phyloP scores from a whole-genome alignment of 2,113 vertebrate species.

The Phrynosoma blainvillii region DNA sequence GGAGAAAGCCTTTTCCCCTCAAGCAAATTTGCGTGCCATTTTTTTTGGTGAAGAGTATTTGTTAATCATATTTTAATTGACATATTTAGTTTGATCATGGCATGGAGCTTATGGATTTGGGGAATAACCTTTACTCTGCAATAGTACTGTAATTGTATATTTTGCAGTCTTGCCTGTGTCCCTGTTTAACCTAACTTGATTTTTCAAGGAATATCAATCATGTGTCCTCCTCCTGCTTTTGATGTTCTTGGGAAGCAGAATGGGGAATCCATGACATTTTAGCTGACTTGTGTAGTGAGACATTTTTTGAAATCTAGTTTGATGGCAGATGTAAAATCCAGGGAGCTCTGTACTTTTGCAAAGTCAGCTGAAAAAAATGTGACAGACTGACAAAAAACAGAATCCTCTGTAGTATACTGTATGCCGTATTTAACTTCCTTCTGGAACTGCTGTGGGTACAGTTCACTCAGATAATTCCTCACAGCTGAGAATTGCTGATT shows the following conservation, averaged over 20 bases:
- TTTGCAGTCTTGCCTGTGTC: neutral
- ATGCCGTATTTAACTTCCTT: neutral
- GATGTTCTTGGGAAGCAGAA: neutral
- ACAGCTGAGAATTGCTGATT: neutral
- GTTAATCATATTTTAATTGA: neutral
- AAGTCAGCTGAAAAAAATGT: conserved; percentile 2
- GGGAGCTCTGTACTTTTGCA: neutral
- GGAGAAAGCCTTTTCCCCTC: neutral
- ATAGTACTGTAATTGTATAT: neutral
- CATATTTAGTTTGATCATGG: neutral
- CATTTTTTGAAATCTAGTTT: neutral
- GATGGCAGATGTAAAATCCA: conserved; percentile 11
- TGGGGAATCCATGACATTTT: neutral
- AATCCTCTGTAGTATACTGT: neutral
- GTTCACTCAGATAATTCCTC: neutral
- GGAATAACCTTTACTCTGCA: neutral
- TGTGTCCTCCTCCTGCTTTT: neutral
- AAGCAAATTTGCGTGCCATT: neutral
- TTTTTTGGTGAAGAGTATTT: neutral
- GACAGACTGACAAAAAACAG: neutral
- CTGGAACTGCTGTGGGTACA: neutral
- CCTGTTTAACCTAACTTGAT: neutral
- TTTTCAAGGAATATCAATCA: neutral
- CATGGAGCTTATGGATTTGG: neutral
- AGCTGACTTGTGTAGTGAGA: neutral